phyloP scores from a whole-genome alignment of 2,797 vertebrate species.

The Falco biarmicus region DNA sequence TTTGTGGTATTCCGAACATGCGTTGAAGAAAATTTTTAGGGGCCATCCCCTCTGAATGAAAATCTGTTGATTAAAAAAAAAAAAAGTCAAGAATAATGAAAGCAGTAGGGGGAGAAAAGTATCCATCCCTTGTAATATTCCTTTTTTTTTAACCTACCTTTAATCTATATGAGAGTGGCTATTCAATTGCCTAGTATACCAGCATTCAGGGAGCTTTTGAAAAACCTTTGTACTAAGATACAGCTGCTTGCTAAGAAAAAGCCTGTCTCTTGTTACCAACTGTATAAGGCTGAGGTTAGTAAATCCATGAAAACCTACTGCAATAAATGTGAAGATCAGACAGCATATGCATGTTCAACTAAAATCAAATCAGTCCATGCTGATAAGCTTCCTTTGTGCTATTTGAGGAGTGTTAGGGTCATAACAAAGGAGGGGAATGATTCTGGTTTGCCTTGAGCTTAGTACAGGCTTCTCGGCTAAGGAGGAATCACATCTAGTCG shows the following conservation, averaged over 20 bases:
- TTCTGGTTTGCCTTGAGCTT: neutral
- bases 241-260: neutral
- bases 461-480: neutral
- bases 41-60: neutral
- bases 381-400: neutral
- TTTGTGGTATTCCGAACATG: neutral
- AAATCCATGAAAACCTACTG: neutral
- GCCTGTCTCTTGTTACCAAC: neutral
- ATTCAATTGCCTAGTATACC: neutral
- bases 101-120: neutral
- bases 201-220: neutral
- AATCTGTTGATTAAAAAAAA: neutral
- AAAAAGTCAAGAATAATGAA: neutral
- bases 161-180: neutral
- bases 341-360: neutral
- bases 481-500: neutral
- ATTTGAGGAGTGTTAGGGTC: neutral
- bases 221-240: neutral
- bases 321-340: neutral
- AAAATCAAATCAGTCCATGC: neutral
- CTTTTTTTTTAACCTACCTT: neutral
- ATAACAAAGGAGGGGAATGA: neutral
- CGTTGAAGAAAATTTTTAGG: neutral
- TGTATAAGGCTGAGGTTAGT: neutral
- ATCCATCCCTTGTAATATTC: neutral